A percentile compares a stretch with the other conserved stretches of the same genome.
Conservation (phyloP, 2,797 vertebrate species). For the Sciurus carolinensis region DNA sequence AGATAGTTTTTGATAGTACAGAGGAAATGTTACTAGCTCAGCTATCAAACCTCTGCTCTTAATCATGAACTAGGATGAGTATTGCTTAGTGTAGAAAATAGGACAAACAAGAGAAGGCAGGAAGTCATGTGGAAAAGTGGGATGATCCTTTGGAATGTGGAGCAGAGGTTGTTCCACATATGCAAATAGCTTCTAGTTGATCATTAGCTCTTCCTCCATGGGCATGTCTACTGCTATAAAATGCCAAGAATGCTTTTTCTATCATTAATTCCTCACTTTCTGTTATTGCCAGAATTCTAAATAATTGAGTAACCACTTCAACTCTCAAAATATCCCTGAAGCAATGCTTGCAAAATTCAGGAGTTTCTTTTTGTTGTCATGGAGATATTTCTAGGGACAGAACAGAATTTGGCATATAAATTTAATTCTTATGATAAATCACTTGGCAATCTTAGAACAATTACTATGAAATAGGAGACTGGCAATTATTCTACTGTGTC, state of each 20-base stretch:
- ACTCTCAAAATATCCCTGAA: constrained; percentile 83
- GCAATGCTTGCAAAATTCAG: constrained; percentile 70
- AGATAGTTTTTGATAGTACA: constrained; percentile 40
- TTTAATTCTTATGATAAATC: constrained; percentile 72
- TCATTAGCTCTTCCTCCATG: constrained; percentile 87
- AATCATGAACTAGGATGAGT: constrained; percentile 60
- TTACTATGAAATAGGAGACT: constrained; percentile 62
- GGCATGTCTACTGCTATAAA: constrained; percentile 86
- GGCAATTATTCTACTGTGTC: constrained; percentile 61
- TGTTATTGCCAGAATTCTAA: constrained; percentile 88
- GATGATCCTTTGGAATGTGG: constrained; percentile 86
- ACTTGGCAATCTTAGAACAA: constrained; percentile 54
- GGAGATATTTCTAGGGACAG: constrained; percentile 70
- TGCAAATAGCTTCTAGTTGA: constrained; percentile 88
- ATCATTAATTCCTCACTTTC: constrained; percentile 86
- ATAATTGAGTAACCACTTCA: constrained; percentile 86
- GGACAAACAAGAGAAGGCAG: constrained; percentile 81
- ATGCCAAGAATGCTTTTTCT: constrained; percentile 88
- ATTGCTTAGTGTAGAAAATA: constrained; percentile 79
- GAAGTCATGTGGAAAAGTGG: constrained; percentile 86
- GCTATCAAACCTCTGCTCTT: background rate
- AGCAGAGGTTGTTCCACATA: constrained; percentile 86
- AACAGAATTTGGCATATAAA: constrained; percentile 69
- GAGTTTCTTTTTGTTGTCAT: constrained; percentile 72
- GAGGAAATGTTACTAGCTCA: background rate